Evolutionary conservation across 2,797 vertebrate species (phyloP).

Genomic region (Poeciliopsis turneri): DNA sequence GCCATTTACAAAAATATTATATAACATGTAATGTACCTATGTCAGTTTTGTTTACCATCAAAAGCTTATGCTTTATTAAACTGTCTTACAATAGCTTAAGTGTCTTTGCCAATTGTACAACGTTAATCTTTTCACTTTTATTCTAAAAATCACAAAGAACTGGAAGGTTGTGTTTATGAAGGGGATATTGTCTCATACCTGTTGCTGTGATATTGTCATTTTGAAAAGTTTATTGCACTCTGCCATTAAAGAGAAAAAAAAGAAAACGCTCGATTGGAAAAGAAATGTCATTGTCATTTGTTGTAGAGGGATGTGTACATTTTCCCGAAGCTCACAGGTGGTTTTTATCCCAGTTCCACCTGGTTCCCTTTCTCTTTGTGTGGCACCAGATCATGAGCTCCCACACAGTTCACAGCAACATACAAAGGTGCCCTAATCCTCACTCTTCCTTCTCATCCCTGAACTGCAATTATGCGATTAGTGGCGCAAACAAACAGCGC

Average conservation of each 20-base stretch:
- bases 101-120: too few relatives aligned
- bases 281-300: conserved; percentile 12
- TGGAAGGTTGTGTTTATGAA: not conserved
- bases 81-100: too few relatives aligned
- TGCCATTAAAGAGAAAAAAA: not conserved
- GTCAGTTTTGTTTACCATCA: too few relatives aligned
- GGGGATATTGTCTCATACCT: not conserved
- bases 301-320: conserved; percentile 46
- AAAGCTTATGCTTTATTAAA: too few relatives aligned
- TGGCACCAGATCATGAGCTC: conserved; percentile 62
- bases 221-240: not conserved
- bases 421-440: conserved; percentile 66
- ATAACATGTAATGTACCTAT: too few relatives aligned
- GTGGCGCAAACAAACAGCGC: conserved; percentile 58
- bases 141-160: not conserved
- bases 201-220: not conserved
- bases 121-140: too few relatives aligned
- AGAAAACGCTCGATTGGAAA: not conserved
- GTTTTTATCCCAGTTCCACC: conserved; percentile 46
- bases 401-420: conserved; percentile 57
- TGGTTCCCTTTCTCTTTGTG: conserved; percentile 62
- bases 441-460: conserved; percentile 71
- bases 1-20: too few relatives aligned
- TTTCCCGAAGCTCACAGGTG: conserved; percentile 54
- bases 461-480: conserved; percentile 77